Conservation (phyloP, 2,113 vertebrate genomes). For the Phalacrocorax aristotelis region DNA sequence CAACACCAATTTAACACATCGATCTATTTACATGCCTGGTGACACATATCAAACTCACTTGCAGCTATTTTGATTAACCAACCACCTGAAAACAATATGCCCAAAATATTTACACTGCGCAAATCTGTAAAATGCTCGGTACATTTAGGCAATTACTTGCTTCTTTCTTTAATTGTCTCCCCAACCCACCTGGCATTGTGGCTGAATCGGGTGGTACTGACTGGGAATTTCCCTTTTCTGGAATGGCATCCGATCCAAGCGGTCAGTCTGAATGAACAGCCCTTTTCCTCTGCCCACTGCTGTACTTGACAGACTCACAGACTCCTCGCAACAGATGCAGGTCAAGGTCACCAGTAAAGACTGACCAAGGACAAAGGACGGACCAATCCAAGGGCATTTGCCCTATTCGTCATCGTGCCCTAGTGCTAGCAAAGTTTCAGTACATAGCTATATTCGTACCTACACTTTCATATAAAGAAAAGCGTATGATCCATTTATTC, state of each 20-base stretch:
- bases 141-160: background rate
- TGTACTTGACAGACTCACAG: background rate
- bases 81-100: constrained; percentile 49
- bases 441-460: background rate
- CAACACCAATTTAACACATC: background rate
- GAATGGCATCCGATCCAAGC: background rate
- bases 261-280: constrained; percentile 23
- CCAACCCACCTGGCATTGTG: constrained; percentile 44
- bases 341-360: constrained; percentile 33
- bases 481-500: background rate
- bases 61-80: constrained; percentile 52
- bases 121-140: background rate
- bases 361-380: background rate
- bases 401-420: background rate
- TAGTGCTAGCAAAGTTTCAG: background rate
- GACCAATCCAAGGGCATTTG: background rate
- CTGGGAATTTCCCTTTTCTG: background rate
- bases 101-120: constrained; percentile 20
- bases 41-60: constrained; percentile 42
- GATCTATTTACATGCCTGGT: background rate
- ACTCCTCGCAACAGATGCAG: background rate
- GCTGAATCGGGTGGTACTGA: background rate
- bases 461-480: background rate
- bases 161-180: background rate
- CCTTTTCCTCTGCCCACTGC: constrained; percentile 12